Conservation (phyloP, 2,888 invertebrate genomes). For the Phlogophora meticulosa region DNA sequence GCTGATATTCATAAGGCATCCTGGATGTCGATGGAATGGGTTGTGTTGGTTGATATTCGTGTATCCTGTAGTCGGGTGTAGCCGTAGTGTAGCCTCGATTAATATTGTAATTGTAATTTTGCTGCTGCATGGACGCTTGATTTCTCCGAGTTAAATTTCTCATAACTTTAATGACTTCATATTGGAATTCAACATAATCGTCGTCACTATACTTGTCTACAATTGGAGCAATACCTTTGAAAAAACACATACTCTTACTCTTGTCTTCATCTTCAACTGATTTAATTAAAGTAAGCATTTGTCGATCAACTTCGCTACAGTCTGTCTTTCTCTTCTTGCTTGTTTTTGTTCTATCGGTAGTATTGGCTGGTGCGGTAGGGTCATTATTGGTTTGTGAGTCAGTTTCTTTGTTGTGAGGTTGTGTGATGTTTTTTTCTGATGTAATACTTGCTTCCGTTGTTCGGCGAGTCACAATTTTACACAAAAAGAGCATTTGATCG, state of each 20-base stretch:
- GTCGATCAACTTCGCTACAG: constrained; percentile 45
- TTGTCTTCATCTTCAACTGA: constrained; percentile 42
- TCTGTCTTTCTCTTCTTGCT: constrained; percentile 63
- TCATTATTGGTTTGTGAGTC: constrained; percentile 63
- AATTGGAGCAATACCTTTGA: constrained; percentile 55
- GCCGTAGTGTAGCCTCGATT: constrained; percentile 58
- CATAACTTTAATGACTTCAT: constrained; percentile 62
- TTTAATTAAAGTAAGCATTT: constrained; percentile 42
- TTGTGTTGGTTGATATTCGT: constrained; percentile 58
- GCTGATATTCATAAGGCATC: constrained; percentile 56
- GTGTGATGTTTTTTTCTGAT: constrained; percentile 59
- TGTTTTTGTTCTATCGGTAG: constrained; percentile 20
- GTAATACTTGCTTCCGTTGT: constrained; percentile 58
- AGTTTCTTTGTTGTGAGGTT: constrained; percentile 60
- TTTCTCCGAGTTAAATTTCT: constrained; percentile 62
- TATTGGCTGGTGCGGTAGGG: constrained; percentile 55
- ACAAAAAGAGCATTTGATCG: constrained; percentile 54
- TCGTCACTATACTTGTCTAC: constrained; percentile 64
- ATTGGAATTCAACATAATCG: constrained; percentile 65
- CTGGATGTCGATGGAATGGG: constrained; percentile 56
- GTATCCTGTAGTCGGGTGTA: constrained; percentile 56
- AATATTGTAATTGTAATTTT: constrained; percentile 42
- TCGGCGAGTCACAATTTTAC: constrained; percentile 43
- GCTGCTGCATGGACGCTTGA: constrained; percentile 47
- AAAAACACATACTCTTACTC: constrained; percentile 39